Conservation (phyloP, 1,140 invertebrate species). For the Aplysia californica region DNA sequence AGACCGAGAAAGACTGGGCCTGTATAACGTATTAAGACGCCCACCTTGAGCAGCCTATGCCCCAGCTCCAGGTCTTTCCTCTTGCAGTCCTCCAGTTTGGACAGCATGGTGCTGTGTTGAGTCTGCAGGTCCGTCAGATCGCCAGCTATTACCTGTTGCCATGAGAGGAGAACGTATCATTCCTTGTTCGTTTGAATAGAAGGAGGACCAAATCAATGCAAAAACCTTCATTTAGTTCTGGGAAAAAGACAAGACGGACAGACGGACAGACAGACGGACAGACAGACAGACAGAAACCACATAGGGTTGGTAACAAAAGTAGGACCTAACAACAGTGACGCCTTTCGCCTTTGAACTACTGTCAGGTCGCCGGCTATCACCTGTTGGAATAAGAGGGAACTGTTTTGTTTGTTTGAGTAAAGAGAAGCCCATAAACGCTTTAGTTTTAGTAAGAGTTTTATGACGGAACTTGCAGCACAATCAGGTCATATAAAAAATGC, state of each 20-base stretch:
- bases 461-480: too few species aligned
- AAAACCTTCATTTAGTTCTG: background rate
- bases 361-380: too few species aligned
- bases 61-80: slow-evolving; percentile 80
- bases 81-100: slow-evolving; percentile 80
- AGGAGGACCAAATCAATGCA: background rate
- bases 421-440: too few species aligned
- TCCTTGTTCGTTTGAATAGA: background rate
- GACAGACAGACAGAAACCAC: background rate
- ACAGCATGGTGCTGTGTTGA: slow-evolving; percentile 77
- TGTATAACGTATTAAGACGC: background rate
- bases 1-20: background rate
- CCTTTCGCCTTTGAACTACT: too few species aligned
- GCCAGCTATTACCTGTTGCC: slow-evolving; percentile 75
- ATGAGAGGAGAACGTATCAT: too few species aligned
- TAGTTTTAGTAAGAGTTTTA: too few species aligned
- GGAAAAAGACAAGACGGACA: background rate
- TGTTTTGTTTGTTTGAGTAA: too few species aligned
- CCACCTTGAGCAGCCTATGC: slow-evolving; percentile 79
- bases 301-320: too few species aligned
- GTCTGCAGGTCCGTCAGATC: slow-evolving; percentile 81
- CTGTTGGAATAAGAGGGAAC: too few species aligned
- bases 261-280: background rate
- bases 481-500: too few species aligned
- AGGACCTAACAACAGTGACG: too few species aligned